Base-by-base conservation (phyloP, 2,113 vertebrate genomes). In the Oreochromis spilurus region DNA sequence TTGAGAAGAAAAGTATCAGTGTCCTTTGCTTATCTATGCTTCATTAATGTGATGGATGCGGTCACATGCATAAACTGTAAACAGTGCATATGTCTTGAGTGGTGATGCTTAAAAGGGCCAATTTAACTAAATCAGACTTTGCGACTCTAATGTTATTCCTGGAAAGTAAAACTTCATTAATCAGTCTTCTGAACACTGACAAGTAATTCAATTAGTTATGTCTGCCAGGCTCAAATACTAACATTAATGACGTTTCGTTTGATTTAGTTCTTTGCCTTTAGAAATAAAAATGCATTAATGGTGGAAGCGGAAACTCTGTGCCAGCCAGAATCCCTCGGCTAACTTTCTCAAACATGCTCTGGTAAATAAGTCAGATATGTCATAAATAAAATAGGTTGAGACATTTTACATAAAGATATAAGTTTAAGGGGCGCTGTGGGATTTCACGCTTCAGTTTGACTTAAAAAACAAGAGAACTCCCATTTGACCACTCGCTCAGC, bases 101-200 rank as follows among this genome's bases (percentile, higher is more conserved):
- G 54, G 21, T 14, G 21, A 57, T 57, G 21, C 17, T 43, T 79
- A 53, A 72, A 77, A 82, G 29, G 72, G 72, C 26, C 17, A 52
- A 52, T 58, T 45, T 24, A 34, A 75, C 55, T 9, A 82, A 87
- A 85, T 85, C 55, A 81, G 57, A 85, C 10, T 88, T 83, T 81
- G 31, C 50, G 9, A 16, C 9, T 87, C 45, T 52, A 48, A 54
- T 67, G 36, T 62, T 60, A 86, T 54, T 84, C 21, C 62, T 55
- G 50, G 50, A 84, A 82, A 83, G 58, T 10, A 92, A 90, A 78
- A n/a, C 83, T n/a, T 79, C 5, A 89, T 89, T 81, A 79, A 21
- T 91, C 40, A 29, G 78, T 24, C 24, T 70, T 72, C 60, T 60
- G 24, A 40, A 38, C 77, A 24, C 54, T 80, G 75, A 70, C 21